Conservation (phyloP, 1,140 invertebrate species). For the Brachionus rotundiformis region DNA sequence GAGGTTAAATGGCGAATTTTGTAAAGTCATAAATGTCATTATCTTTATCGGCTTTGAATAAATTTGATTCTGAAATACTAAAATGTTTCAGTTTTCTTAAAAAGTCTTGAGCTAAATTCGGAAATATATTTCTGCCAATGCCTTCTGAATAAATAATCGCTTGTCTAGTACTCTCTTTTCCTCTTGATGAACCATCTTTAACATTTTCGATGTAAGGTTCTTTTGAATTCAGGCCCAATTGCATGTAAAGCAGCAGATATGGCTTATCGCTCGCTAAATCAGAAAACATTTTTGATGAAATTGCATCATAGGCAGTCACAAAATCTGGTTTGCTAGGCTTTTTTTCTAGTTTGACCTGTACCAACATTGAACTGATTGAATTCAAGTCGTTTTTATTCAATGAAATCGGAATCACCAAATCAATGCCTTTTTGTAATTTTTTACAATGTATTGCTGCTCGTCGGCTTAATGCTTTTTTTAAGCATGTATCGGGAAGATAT, state of each 20-base stretch:
- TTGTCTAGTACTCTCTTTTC: not conserved
- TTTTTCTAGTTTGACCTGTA: not conserved
- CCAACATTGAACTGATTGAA: not conserved
- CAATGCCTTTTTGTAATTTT: not conserved
- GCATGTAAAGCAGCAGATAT: conserved; percentile 14
- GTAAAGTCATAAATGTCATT: not conserved
- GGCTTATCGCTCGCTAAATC: not conserved
- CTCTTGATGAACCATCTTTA: not conserved
- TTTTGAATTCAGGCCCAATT: not conserved
- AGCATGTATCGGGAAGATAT: not conserved
- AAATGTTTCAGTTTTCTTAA: not conserved
- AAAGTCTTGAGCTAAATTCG: not conserved
- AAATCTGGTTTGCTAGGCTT: not conserved
- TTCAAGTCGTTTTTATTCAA: not conserved
- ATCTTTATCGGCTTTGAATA: not conserved
- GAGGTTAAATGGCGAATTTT: not conserved
- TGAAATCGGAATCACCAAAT: not conserved
- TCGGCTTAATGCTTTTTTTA: not conserved
- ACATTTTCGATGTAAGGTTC: not conserved
- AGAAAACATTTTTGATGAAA: not conserved
- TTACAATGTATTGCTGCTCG: not conserved
- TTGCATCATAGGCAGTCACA: not conserved
- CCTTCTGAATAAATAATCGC: not conserved
- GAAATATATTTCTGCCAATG: not conserved
- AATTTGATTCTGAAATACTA: not conserved